These are phyloP conservation scores for Narcine bancroftii DNA, from an alignment of 2,113 vertebrate species.

Conservation along the genomic window DNA sequence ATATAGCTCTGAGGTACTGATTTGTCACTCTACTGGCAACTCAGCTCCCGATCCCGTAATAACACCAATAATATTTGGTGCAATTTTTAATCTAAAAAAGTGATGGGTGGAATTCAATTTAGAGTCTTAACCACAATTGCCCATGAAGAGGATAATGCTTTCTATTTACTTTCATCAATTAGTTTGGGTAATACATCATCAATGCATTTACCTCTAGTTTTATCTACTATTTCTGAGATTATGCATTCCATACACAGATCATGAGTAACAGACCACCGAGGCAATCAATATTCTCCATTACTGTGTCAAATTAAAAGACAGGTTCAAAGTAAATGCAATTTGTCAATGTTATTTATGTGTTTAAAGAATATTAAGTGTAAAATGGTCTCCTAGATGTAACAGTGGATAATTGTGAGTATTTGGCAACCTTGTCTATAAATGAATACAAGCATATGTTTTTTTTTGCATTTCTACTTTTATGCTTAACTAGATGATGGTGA, in stretches of 20 bases:
- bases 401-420: neutral
- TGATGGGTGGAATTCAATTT: neutral
- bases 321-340: neutral
- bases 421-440: neutral
- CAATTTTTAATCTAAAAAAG: neutral
- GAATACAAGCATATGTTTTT: neutral
- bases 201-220: neutral
- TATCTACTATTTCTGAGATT: neutral
- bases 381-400: neutral
- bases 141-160: neutral
- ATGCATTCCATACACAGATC: neutral
- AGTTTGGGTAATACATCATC: neutral
- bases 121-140: neutral
- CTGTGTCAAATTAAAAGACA: neutral
- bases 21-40: neutral
- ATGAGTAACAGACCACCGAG: neutral
- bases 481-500: neutral
- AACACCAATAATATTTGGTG: neutral
- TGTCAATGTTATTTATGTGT: neutral
- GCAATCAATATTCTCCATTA: neutral
- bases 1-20: neutral
- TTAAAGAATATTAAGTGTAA: neutral
- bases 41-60: neutral
- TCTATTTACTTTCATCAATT: neutral
- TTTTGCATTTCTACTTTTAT: neutral